phyloP scores from a whole-genome alignment of 2,797 vertebrate species.

The Arrhamphus sclerolepis region DNA sequence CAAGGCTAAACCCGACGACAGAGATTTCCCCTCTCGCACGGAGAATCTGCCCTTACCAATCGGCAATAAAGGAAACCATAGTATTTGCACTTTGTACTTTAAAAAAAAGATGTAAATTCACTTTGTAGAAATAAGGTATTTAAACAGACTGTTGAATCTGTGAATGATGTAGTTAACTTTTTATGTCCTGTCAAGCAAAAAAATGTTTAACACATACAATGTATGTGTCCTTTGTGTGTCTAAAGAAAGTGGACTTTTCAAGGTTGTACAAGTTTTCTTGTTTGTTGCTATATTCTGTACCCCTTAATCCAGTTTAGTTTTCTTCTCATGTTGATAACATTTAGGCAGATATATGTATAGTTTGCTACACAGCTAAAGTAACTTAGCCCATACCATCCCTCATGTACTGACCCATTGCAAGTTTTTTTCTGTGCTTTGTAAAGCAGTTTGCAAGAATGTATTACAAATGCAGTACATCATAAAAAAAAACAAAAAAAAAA shows the following conservation, averaged over 20 bases:
- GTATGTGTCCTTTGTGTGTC: slow-evolving; percentile 91
- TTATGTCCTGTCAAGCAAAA: slow-evolving; percentile 80
- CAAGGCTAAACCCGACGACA: slow-evolving; percentile 85
- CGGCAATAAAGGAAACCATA: slow-evolving; percentile 87
- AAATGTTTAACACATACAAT: slow-evolving; percentile 91
- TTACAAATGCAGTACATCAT: slow-evolving; percentile 59
- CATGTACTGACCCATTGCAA: slow-evolving; percentile 56
- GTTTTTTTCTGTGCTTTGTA: slow-evolving; percentile 62
- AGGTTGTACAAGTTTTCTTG: slow-evolving; percentile 86
- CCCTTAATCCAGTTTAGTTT: slow-evolving; percentile 55
- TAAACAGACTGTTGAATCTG: slow-evolving; percentile 93
- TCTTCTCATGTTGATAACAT: slow-evolving; percentile 54
- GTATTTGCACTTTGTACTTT: slow-evolving; percentile 99
- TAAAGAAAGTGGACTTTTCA: slow-evolving; percentile 78
- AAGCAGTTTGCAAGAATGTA: slow-evolving; percentile 72
- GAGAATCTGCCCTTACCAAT: slow-evolving; percentile 85
- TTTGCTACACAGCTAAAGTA: slow-evolving; percentile 56
- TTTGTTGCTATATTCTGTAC: slow-evolving; percentile 71
- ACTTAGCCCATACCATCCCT: slow-evolving; percentile 44
- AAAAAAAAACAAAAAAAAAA: too few species aligned
- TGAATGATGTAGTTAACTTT: slow-evolving; percentile 90
- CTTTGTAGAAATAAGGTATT: slow-evolving; percentile 97
- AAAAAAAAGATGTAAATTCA: slow-evolving; percentile 92
- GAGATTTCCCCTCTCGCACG: slow-evolving; percentile 60
- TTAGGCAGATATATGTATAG: slow-evolving; percentile 59